Conservation (phyloP, 2,797 vertebrate species). For the Acanthurus lineatus region DNA sequence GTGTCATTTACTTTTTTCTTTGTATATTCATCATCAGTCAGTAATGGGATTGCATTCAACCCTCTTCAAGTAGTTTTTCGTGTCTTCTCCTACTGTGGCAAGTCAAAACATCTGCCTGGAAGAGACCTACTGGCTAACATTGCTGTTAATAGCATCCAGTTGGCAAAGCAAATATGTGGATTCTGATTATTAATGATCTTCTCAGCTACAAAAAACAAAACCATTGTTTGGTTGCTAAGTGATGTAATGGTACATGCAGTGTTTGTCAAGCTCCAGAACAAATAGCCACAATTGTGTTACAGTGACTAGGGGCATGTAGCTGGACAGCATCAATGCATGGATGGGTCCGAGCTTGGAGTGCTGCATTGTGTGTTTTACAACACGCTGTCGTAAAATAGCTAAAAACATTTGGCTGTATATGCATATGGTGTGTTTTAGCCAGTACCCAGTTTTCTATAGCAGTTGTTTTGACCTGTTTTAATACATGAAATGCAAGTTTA, state of each 20-base stretch:
- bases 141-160: background rate
- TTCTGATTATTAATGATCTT: background rate
- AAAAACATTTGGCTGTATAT: background rate
- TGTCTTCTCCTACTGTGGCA: background rate
- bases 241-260: slow-evolving; percentile 15
- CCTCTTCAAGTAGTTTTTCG: background rate
- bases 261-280: slow-evolving; percentile 26
- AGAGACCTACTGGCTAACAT: background rate
- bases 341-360: background rate
- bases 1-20: background rate
- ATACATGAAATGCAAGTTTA: background rate
- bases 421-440: background rate
- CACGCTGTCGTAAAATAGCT: background rate
- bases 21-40: background rate
- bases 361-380: no score
- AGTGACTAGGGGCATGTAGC: background rate
- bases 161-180: background rate
- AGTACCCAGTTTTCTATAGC: background rate
- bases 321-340: background rate
- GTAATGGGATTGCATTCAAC: background rate
- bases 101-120: background rate
- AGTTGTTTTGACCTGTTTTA: background rate
- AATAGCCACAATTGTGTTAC: slow-evolving; percentile 26
- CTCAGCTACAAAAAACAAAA: background rate
- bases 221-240: slow-evolving; percentile 39